Conservation (phyloP, 2,113 vertebrate genomes). For the Myodes glareolus region DNA sequence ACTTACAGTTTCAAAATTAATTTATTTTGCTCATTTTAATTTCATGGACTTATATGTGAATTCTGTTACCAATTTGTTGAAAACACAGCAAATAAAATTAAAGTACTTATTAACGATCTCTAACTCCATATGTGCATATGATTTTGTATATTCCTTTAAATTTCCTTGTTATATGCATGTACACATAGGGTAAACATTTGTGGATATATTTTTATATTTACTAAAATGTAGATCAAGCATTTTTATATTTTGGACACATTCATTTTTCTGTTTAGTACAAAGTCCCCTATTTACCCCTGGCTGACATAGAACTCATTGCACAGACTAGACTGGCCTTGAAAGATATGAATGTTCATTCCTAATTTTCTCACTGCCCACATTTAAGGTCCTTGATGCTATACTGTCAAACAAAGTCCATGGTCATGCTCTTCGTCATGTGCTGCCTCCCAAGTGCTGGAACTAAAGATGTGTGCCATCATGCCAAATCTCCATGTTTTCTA, state of each 20-base stretch:
- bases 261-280: background rate
- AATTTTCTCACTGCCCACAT: background rate
- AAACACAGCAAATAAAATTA: conserved; percentile 19
- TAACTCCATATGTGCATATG: background rate
- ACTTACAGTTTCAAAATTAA: background rate
- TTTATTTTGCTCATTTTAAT: conserved; percentile 29
- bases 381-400: background rate
- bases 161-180: background rate
- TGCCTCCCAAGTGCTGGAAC: background rate
- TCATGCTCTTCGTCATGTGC: no score
- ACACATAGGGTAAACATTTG: background rate
- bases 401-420: background rate
- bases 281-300: background rate
- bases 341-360: background rate
- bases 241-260: background rate
- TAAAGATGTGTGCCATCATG: background rate
- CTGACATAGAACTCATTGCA: background rate
- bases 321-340: background rate
- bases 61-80: background rate
- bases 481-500: background rate
- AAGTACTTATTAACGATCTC: background rate
- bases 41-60: background rate
- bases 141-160: background rate
- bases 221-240: background rate
- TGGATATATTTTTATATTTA: background rate